Conservation (phyloP, 2,797 vertebrate genomes). For the Chelonia mydas region DNA sequence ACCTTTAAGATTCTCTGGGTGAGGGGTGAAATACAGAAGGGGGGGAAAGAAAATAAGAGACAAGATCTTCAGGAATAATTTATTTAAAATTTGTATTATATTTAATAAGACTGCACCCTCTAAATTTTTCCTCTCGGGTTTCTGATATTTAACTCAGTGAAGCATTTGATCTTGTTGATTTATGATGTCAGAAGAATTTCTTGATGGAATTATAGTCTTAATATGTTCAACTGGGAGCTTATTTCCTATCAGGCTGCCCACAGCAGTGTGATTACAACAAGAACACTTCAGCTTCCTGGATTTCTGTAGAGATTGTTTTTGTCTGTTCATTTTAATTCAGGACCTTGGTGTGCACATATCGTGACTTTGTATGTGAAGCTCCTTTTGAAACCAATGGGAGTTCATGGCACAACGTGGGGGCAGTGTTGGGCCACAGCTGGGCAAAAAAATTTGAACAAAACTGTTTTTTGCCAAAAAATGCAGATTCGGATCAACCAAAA, state of each 20-base stretch:
- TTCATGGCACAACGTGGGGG: not conserved
- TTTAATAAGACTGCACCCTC: not conserved
- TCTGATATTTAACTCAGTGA: not conserved
- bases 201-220: constrained; percentile 55
- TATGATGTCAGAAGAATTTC: not conserved
- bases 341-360: not conserved
- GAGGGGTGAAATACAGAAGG: not conserved
- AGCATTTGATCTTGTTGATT: not conserved
- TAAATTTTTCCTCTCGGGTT: not conserved
- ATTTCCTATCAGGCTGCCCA: constrained; percentile 63
- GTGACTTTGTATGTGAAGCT: not conserved
- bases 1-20: not conserved
- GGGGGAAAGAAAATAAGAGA: not conserved
- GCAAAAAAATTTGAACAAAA: not conserved
- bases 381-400: not conserved
- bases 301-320: constrained; percentile 59
- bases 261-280: constrained; percentile 48
- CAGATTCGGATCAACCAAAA: not conserved
- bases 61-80: not conserved
- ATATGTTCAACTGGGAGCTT: constrained; percentile 36
- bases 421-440: not conserved
- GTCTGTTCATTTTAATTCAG: constrained; percentile 47
- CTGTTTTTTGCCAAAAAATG: not conserved
- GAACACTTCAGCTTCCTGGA: constrained; percentile 69
- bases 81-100: not conserved